Evolutionary conservation across 2,113 vertebrate species (phyloP).

Genomic region (Paraplagusia blochii): DNA sequence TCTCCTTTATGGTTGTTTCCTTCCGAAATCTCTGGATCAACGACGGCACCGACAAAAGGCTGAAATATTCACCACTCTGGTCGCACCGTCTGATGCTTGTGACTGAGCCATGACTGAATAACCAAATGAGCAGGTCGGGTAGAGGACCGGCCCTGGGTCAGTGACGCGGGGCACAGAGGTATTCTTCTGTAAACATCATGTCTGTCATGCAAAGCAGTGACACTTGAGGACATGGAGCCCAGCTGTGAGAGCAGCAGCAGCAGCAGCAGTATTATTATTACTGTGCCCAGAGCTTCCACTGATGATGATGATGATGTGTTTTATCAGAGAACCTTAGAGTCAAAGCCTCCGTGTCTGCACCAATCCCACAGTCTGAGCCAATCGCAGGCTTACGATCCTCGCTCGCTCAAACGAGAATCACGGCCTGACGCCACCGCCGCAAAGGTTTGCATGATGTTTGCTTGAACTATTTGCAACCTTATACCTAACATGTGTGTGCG

Average conservation of each 20-base stretch:
- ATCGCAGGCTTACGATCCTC: background rate
- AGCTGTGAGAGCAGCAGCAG: conserved; percentile 32
- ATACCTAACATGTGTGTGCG: conserved; percentile 28
- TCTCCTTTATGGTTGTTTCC: too few relatives aligned
- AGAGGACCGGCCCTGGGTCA: conserved; percentile 23
- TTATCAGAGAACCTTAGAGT: too few relatives aligned
- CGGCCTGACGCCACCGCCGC: conserved; percentile 18
- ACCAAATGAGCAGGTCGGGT: conserved; percentile 49
- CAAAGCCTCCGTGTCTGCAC: background rate
- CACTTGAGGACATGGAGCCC: conserved; percentile 42
- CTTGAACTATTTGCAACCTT: conserved; percentile 52
- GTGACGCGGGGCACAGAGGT: conserved; percentile 41
- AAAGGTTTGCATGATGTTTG: conserved; percentile 64
- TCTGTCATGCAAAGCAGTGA: conserved; percentile 70
- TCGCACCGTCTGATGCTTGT: conserved; percentile 12
- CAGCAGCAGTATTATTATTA: conserved; percentile 3
- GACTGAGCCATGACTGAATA: conserved; percentile 40
- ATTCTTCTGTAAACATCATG: conserved; percentile 62
- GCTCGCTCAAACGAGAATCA: conserved; percentile 13
- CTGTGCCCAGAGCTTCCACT: background rate
- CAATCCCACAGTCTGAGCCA: conserved; percentile 4
- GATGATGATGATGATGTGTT: too few relatives aligned
- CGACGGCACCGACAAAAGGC: background rate
- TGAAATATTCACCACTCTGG: background rate
- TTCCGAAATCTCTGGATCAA: background rate